These are phyloP conservation scores for Saccostrea cuccullata DNA, from an alignment of 1,140 invertebrate genomes.

Conservation along the genomic window DNA sequence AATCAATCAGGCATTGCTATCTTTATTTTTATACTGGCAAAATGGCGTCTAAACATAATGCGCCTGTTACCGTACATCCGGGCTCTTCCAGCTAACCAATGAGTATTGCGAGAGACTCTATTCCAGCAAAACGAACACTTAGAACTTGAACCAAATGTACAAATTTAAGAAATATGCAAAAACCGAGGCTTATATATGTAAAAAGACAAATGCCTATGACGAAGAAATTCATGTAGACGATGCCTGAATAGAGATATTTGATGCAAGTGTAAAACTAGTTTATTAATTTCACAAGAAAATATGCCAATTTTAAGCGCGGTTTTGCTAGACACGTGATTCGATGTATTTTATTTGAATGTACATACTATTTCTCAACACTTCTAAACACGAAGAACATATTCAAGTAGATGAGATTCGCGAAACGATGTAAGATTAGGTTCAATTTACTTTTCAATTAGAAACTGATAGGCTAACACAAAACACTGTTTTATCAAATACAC, in stretches of 20 bases:
- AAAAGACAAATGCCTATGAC: not conserved
- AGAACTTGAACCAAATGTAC: conserved; percentile 28
- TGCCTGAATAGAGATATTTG: conserved; percentile 17
- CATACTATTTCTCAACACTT: not conserved
- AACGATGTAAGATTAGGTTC: too few species aligned
- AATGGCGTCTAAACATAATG: conserved; percentile 36
- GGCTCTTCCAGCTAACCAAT: not conserved
- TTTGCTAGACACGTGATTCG: conserved; percentile 17
- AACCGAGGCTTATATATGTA: not conserved
- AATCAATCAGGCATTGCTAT: conserved; percentile 29
- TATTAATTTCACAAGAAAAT: not conserved
- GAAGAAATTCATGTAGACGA: not conserved
- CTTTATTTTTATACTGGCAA: conserved; percentile 28
- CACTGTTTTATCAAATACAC: too few species aligned
- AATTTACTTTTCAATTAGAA: too few species aligned
- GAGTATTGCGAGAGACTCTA: conserved; percentile 18
- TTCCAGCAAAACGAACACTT: not conserved
- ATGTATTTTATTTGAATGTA: not conserved
- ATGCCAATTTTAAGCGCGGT: conserved; percentile 14
- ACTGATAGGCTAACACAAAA: too few species aligned
- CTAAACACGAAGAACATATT: not conserved
- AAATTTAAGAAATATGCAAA: conserved; percentile 3
- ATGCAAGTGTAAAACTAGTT: not conserved
- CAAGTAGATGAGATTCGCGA: too few species aligned
- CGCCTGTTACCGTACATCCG: conserved; percentile 40